phyloP scores from a whole-genome alignment of 2,797 vertebrate genomes.

The Pseudomugil tenellus region DNA sequence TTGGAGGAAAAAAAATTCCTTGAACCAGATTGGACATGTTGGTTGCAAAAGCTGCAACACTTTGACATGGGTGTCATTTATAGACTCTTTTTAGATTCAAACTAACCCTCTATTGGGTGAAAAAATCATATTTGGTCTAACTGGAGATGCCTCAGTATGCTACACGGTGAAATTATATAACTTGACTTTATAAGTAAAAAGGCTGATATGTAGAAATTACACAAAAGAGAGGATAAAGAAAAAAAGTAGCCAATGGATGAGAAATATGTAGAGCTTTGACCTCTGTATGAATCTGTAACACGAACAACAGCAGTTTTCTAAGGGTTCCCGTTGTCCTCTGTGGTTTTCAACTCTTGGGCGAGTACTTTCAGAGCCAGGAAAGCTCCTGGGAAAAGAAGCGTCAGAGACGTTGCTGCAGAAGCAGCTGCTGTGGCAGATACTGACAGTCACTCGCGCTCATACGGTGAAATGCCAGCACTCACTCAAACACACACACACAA shows the following conservation, averaged over 20 bases:
- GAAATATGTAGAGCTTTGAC: conserved; percentile 1
- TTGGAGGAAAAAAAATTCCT: not conserved
- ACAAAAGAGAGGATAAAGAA: too few species aligned
- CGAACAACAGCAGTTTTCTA: conserved; percentile 3
- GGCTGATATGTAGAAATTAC: too few species aligned
- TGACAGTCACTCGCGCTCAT: conserved; percentile 26
- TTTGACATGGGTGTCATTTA: not conserved
- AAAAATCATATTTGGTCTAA: not conserved
- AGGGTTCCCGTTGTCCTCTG: conserved; percentile 16
- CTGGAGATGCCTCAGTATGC: not conserved
- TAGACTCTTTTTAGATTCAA: not conserved
- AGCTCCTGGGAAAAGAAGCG: conserved; percentile 47
- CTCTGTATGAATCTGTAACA: not conserved
- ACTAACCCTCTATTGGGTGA: not conserved
- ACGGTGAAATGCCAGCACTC: conserved; percentile 23
- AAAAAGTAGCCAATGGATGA: not conserved
- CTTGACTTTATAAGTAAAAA: too few species aligned
- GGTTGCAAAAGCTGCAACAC: not conserved
- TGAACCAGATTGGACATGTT: not conserved
- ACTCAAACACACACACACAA: conserved; percentile 22
- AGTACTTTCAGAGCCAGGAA: conserved; percentile 19
- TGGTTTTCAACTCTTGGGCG: conserved; percentile 10
- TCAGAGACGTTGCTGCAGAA: conserved; percentile 52
- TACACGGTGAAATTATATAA: too few species aligned
- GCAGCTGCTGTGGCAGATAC: conserved; percentile 58